Conservation (phyloP, 1,140 invertebrate species). For the Monochamus saltuarius region DNA sequence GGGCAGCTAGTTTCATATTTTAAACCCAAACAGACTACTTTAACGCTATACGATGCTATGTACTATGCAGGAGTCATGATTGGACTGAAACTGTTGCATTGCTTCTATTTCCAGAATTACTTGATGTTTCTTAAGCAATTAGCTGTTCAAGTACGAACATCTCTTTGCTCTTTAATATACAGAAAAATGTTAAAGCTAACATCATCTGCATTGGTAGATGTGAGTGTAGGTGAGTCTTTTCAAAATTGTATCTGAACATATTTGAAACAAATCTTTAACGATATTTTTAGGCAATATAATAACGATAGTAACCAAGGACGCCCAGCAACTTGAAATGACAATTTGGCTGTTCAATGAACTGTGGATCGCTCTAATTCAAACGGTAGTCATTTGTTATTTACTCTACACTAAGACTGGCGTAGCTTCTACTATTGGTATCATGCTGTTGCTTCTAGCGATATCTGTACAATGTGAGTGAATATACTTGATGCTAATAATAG, state of each 20-base stretch:
- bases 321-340: conserved; percentile 68
- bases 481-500: no score
- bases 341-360: conserved; percentile 72
- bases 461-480: conserved; percentile 6
- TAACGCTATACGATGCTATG: conserved; percentile 12
- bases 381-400: conserved; percentile 72
- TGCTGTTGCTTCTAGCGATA: no score
- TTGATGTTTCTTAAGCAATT: conserved; percentile 70
- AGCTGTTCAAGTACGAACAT: conserved; percentile 78
- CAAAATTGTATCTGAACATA: no score
- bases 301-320: conserved; percentile 86
- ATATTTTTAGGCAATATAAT: conserved; percentile 83
- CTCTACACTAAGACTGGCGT: conserved; percentile 74
- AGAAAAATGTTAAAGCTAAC: conserved; percentile 73
- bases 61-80: conserved; percentile 21
- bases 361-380: conserved; percentile 80
- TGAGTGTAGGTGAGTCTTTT: no score
- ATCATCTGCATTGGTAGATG: conserved; percentile 72
- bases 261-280: no score
- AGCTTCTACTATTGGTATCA: conserved; percentile 75
- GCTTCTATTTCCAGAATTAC: conserved; percentile 63
- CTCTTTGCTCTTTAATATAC: conserved; percentile 78
- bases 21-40: conserved; percentile 5
- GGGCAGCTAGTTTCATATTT: conserved; percentile 19
- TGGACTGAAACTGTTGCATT: conserved; percentile 4